A percentile compares a stretch with the other conserved stretches of the same genome.
These are phyloP conservation scores for Cinclus cinclus DNA, from an alignment of 2,113 vertebrate species.

Conservation along the genomic window DNA sequence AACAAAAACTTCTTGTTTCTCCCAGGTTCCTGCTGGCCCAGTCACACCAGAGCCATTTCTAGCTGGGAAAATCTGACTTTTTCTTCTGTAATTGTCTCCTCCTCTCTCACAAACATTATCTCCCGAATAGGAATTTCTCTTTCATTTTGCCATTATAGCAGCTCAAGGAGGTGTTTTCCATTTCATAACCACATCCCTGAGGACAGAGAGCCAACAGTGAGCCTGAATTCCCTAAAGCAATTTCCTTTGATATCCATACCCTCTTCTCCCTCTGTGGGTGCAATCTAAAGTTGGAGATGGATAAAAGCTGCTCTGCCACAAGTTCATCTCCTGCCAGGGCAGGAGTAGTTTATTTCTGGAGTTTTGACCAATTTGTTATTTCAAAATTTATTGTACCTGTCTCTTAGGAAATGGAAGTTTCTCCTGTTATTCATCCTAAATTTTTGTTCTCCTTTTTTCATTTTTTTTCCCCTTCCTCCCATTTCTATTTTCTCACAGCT, in stretches of 20 bases:
- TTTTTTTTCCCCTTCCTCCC: rapidly evolving
- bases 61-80: neutral
- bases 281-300: neutral
- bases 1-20: neutral
- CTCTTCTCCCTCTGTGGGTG: neutral
- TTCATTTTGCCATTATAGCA: neutral
- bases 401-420: neutral
- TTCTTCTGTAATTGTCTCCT: neutral
- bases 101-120: neutral
- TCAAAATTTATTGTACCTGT: neutral
- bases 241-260: slow-evolving; percentile 25
- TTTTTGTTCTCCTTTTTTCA: neutral
- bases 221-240: slow-evolving; percentile 28
- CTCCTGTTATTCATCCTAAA: neutral
- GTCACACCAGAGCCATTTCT: neutral
- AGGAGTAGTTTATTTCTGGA: neutral
- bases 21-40: neutral
- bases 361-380: neutral
- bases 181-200: neutral
- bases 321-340: neutral
- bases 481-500: neutral
- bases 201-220: slow-evolving; percentile 2
- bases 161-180: neutral
- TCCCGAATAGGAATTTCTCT: neutral
- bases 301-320: neutral